phyloP scores from a whole-genome alignment of 2,797 vertebrate species.

The Poeciliopsis gracilis region DNA sequence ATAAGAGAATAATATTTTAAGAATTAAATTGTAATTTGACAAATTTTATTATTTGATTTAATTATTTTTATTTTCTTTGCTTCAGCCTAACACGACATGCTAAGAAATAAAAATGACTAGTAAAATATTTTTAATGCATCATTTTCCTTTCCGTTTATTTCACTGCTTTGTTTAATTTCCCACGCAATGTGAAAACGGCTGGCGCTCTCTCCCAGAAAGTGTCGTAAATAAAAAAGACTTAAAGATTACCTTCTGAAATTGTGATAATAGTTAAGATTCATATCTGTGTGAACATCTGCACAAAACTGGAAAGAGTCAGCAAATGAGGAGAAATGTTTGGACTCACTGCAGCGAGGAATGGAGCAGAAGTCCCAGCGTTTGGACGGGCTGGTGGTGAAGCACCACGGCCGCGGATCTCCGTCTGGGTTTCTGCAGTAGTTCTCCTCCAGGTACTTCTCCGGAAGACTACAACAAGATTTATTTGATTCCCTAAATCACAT shows the following conservation, averaged over 20 bases:
- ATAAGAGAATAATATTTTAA: too few species aligned
- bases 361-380: conserved; percentile 93
- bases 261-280: not conserved
- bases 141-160: not conserved
- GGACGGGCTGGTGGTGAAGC: conserved; percentile 84
- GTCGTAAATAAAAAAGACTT: too few species aligned
- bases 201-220: too few species aligned
- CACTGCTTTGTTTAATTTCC: not conserved
- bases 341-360: conserved; percentile 89
- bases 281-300: not conserved
- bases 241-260: not conserved
- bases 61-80: too few species aligned
- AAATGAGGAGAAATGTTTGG: not conserved
- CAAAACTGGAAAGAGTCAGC: not conserved
- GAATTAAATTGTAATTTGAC: too few species aligned
- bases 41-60: too few species aligned
- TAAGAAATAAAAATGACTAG: too few species aligned
- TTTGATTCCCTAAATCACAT: not conserved
- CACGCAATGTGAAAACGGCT: not conserved
- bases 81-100: too few species aligned
- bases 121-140: not conserved
- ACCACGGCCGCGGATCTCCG: conserved; percentile 92
- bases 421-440: conserved; percentile 98
- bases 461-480: conserved; percentile 78
- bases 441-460: conserved; percentile 89